Evolutionary conservation across 2,797 vertebrate genomes (phyloP).

Genomic region (Notolabrus celidotus): DNA sequence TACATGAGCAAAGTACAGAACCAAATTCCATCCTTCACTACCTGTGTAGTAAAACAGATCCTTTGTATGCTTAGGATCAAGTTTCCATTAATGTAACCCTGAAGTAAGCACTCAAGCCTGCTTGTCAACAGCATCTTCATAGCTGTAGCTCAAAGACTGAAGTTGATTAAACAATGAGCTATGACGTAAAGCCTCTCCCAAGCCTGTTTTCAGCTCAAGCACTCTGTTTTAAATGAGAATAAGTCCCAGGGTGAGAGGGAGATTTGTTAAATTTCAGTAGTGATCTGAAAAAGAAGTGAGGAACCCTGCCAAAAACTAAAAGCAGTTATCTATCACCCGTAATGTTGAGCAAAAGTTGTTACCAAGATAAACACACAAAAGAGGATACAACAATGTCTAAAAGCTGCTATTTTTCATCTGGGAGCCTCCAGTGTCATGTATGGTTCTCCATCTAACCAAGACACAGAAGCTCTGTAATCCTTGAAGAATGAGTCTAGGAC

Average conservation of each 20-base stretch:
- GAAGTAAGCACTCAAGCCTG: constrained; percentile 35
- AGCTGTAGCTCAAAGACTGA: constrained; percentile 38
- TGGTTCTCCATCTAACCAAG: constrained; percentile 53
- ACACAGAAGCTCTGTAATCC: constrained; percentile 38
- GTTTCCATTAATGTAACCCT: constrained; percentile 49
- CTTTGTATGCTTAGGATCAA: constrained; percentile 39
- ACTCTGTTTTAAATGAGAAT: constrained; percentile 51
- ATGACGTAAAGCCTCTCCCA: constrained; percentile 39
- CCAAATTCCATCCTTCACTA: constrained; percentile 37
- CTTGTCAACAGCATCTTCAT: constrained; percentile 47
- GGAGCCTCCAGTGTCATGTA: constrained; percentile 35
- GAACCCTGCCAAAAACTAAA: constrained; percentile 61
- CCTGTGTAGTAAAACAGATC: constrained; percentile 42
- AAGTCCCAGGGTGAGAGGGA: constrained; percentile 33
- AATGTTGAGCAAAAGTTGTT: constrained; percentile 51
- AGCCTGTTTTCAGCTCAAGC: constrained; percentile 33
- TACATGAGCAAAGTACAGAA: constrained; percentile 48
- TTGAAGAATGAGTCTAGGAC: constrained; percentile 36
- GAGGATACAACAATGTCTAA: constrained; percentile 52
- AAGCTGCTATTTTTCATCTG: constrained; percentile 56
- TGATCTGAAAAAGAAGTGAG: constrained; percentile 51
- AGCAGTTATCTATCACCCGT: constrained; percentile 62
- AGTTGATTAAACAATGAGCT: constrained; percentile 53
- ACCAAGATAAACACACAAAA: constrained; percentile 26
- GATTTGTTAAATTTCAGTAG: constrained; percentile 54